Evolutionary conservation across 2,888 invertebrate species (phyloP).

Genomic region (Acanthoscelides obtectus): DNA sequence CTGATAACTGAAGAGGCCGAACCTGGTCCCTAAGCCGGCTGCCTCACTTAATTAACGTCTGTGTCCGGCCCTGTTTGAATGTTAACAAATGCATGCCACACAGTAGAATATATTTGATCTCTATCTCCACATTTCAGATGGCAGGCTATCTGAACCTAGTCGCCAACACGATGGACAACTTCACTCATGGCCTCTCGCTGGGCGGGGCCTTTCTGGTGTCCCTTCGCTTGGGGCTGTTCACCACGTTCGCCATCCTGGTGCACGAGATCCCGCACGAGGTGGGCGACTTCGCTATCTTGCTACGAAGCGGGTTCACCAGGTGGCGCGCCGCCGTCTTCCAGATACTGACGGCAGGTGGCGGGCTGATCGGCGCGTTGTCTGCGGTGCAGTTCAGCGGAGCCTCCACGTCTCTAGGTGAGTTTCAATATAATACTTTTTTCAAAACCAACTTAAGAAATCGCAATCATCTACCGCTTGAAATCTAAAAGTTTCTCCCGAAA

Average conservation of each 20-base stretch:
- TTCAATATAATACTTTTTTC: too few species aligned
- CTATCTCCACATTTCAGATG: conserved; percentile 50
- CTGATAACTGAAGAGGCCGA: too few species aligned
- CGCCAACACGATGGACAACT: conserved; percentile 97
- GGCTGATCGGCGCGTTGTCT: conserved; percentile 81
- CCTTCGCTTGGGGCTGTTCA: conserved; percentile 81
- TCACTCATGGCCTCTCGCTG: conserved; percentile 95
- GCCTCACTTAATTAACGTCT: too few species aligned
- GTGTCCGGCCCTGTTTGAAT: too few species aligned
- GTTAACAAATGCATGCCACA: too few species aligned
- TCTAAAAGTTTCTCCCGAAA: too few species aligned
- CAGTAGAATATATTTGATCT: background rate
- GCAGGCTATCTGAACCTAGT: conserved; percentile 92
- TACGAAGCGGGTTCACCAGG: conserved; percentile 86
- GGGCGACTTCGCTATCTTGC: conserved; percentile 96
- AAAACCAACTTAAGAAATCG: too few species aligned
- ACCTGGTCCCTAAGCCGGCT: too few species aligned
- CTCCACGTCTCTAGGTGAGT: conserved; percentile 67
- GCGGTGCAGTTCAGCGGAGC: conserved; percentile 83
- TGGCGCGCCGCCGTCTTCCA: conserved; percentile 96
- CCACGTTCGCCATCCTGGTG: conserved; percentile 89
- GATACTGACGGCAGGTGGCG: conserved; percentile 83
- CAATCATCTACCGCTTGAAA: too few species aligned
- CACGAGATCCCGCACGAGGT: conserved; percentile 99
- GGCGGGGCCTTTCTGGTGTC: conserved; percentile 97